A percentile compares a stretch with the other conserved stretches of the same genome.
Conservation (phyloP, 2,113 vertebrate species). For the Stictonetta naevosa region DNA sequence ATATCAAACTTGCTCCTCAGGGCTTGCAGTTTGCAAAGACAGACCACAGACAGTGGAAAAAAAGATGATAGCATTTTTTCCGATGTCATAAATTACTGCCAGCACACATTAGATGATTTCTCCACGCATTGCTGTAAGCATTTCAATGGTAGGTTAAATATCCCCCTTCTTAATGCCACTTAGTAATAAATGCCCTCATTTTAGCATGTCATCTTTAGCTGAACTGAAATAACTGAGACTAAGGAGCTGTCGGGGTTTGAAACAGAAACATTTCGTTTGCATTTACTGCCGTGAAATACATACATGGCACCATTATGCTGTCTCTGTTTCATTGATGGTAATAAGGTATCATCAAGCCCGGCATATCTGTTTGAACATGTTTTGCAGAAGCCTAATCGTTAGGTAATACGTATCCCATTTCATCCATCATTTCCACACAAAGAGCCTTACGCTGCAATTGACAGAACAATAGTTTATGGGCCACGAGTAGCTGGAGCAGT, state of each 20-base stretch:
- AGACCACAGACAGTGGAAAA: slow-evolving; percentile 48
- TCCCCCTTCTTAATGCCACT: slow-evolving; percentile 61
- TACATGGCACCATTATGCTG: slow-evolving; percentile 2
- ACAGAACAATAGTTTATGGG: slow-evolving; percentile 49
- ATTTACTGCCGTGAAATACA: slow-evolving; percentile 43
- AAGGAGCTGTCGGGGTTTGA: slow-evolving; percentile 29
- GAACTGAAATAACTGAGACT: slow-evolving; percentile 59
- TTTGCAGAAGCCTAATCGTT: slow-evolving; percentile 56
- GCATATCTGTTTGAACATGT: slow-evolving; percentile 58
- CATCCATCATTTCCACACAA: slow-evolving; percentile 51
- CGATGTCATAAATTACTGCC: slow-evolving; percentile 71
- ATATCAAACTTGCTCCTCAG: slow-evolving; percentile 66
- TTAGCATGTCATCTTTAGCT: slow-evolving; percentile 52
- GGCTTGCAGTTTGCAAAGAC: slow-evolving; percentile 62
- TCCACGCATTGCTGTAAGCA: slow-evolving; percentile 64
- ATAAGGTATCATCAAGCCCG: slow-evolving; percentile 50
- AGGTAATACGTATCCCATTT: slow-evolving; percentile 44
- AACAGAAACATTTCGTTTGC: slow-evolving; percentile 29
- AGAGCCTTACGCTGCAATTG: not conserved
- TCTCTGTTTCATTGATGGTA: slow-evolving; percentile 49
- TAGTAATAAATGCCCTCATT: slow-evolving; percentile 68
- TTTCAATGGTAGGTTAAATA: slow-evolving; percentile 69
- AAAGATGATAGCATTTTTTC: slow-evolving; percentile 53
- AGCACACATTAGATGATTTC: slow-evolving; percentile 62
- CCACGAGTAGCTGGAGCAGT: slow-evolving; percentile 35